Conservation (phyloP, 1,140 invertebrate genomes). For the Aphaenogaster rudis region DNA sequence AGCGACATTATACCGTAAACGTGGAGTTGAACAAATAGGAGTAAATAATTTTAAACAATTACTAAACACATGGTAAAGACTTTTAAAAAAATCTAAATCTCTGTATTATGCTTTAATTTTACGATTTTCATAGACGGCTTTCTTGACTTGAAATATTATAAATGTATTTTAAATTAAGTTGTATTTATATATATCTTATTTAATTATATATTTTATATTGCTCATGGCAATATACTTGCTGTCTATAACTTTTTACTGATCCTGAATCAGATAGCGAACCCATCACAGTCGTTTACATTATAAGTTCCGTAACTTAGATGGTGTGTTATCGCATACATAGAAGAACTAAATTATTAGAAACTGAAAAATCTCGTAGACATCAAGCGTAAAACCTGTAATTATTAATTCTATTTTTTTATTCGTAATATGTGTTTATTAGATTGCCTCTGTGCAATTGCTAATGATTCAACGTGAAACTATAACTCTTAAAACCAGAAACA, state of each 20-base stretch:
- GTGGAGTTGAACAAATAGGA: not conserved
- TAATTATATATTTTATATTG: not conserved
- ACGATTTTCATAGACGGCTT: not conserved
- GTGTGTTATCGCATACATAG: not conserved
- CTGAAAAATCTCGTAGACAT: not conserved
- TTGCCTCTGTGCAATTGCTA: not conserved
- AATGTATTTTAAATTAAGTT: not conserved
- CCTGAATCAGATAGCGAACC: not conserved
- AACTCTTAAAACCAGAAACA: not conserved
- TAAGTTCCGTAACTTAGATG: not conserved
- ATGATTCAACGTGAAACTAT: not conserved
- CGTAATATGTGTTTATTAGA: not conserved
- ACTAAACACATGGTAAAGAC: not conserved
- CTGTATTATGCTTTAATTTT: not conserved
- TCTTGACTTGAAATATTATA: not conserved
- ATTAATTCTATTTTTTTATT: not conserved
- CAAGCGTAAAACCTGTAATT: not conserved
- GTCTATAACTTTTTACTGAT: not conserved
- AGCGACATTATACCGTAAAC: not conserved
- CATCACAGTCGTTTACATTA: not conserved
- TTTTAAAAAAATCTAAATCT: not conserved
- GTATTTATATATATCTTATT: not conserved
- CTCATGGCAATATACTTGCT: not conserved
- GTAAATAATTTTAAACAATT: not conserved
- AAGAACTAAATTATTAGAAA: not conserved